Conservation (phyloP, 2,113 vertebrate species). For the Hypomesus transpacificus region DNA sequence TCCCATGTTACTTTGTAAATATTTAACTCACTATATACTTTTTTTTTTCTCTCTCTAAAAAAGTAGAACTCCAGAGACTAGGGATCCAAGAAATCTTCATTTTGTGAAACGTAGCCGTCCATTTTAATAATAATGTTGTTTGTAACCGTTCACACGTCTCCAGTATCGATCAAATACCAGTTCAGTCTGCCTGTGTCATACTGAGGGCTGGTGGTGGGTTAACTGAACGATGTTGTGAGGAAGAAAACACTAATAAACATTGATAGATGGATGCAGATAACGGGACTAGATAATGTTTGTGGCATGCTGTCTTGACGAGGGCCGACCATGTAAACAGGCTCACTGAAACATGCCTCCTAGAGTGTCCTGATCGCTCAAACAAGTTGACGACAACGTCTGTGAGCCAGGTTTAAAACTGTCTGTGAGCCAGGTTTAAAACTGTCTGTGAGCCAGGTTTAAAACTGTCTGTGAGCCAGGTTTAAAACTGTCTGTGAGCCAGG, state of each 20-base stretch:
- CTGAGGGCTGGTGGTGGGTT: slow-evolving; percentile 16
- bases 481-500: too few species aligned
- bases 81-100: slow-evolving; percentile 36
- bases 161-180: slow-evolving; percentile 22
- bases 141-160: slow-evolving; percentile 38
- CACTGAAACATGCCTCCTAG: background rate
- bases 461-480: too few species aligned
- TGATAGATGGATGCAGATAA: background rate
- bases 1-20: slow-evolving; percentile 44
- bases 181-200: slow-evolving; percentile 20
- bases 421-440: too few species aligned
- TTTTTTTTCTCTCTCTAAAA: slow-evolving; percentile 11
- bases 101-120: slow-evolving; percentile 56
- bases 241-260: slow-evolving; percentile 19
- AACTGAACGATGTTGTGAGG: slow-evolving; percentile 5
- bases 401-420: too few species aligned
- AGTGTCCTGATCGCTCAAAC: background rate
- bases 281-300: background rate
- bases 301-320: background rate
- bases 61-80: slow-evolving; percentile 29
- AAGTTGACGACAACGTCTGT: background rate
- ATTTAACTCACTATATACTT: slow-evolving; percentile 35
- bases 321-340: background rate
- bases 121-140: slow-evolving; percentile 44
- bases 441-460: too few species aligned